Evolutionary conservation across 2,113 vertebrate species (phyloP).

Genomic region (Hucho hucho): DNA sequence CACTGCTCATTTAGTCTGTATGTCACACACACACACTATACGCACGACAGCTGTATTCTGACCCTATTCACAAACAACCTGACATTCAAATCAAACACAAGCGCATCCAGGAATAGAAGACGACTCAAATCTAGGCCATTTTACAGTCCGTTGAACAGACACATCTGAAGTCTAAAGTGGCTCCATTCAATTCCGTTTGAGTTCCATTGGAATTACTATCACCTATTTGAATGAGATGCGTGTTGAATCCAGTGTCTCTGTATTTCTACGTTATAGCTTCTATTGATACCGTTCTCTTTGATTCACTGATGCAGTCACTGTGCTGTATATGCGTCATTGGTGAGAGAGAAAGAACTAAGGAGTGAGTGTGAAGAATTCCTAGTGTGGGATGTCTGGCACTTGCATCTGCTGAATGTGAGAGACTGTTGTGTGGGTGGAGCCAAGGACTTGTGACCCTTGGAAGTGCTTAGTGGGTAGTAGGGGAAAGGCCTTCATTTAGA

Average conservation of each 20-base stretch:
- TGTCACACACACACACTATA: conserved; percentile 24
- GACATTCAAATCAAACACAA: conserved; percentile 30
- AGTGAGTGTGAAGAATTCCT: background rate
- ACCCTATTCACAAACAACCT: conserved; percentile 29
- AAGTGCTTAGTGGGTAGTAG: background rate
- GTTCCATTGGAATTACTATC: background rate
- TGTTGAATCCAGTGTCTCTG: too few species aligned
- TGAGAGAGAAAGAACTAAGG: background rate
- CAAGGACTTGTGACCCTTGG: conserved; percentile 1
- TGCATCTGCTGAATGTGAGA: background rate
- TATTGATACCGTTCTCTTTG: too few species aligned
- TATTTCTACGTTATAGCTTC: too few species aligned
- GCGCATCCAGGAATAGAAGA: background rate
- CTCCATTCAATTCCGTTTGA: background rate
- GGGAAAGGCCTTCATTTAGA: background rate
- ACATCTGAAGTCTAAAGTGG: background rate
- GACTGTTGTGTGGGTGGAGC: background rate
- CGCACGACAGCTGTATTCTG: conserved; percentile 25
- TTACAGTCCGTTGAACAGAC: conserved; percentile 19
- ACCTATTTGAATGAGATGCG: too few species aligned
- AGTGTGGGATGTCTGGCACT: background rate
- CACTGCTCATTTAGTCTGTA: conserved; percentile 38
- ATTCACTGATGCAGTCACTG: background rate
- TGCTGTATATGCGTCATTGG: background rate
- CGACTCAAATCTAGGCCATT: background rate